A percentile compares a stretch with the other conserved stretches of the same genome.
Conservation (phyloP, 2,888 invertebrate genomes). For the Eupithecia dodoneata region DNA sequence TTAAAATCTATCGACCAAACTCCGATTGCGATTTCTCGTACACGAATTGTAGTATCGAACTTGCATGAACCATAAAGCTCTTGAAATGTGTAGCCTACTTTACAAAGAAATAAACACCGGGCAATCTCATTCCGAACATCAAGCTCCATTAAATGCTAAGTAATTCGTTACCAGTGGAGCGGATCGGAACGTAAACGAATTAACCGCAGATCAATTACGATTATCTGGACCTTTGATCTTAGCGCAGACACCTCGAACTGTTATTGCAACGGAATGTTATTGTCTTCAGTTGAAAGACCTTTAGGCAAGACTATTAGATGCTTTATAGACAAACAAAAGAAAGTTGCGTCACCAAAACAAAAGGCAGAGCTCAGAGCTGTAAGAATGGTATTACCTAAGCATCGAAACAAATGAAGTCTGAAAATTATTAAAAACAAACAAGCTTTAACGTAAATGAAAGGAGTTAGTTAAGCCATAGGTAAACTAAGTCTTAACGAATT, state of each 20-base stretch:
- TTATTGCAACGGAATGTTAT: slow-evolving; percentile 23
- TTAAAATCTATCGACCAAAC: neutral
- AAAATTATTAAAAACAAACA: neutral
- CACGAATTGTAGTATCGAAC: neutral
- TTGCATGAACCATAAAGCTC: slow-evolving; percentile 2
- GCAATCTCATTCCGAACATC: slow-evolving; percentile 26
- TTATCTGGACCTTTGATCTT: slow-evolving; percentile 42
- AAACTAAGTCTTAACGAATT: neutral
- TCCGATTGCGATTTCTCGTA: slow-evolving; percentile 1
- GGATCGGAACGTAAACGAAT: slow-evolving; percentile 38
- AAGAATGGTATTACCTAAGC: neutral
- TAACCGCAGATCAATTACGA: slow-evolving; percentile 37
- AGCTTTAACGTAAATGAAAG: neutral
- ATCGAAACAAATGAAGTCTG: neutral
- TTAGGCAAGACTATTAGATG: neutral
- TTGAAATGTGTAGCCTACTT: slow-evolving; percentile 5
- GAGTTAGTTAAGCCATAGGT: neutral
- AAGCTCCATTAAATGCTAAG: slow-evolving; percentile 35
- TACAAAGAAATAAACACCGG: slow-evolving; percentile 22
- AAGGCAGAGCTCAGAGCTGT: neutral
- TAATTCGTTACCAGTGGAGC: slow-evolving; percentile 33
- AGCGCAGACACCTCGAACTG: slow-evolving; percentile 15
- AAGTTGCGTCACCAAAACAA: slow-evolving; percentile 16
- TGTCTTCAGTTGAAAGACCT: slow-evolving; percentile 28
- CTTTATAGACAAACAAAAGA: slow-evolving; percentile 10